Evolutionary conservation across 2,113 vertebrate genomes (phyloP).

Genomic region (Prionailurus bengalensis): DNA sequence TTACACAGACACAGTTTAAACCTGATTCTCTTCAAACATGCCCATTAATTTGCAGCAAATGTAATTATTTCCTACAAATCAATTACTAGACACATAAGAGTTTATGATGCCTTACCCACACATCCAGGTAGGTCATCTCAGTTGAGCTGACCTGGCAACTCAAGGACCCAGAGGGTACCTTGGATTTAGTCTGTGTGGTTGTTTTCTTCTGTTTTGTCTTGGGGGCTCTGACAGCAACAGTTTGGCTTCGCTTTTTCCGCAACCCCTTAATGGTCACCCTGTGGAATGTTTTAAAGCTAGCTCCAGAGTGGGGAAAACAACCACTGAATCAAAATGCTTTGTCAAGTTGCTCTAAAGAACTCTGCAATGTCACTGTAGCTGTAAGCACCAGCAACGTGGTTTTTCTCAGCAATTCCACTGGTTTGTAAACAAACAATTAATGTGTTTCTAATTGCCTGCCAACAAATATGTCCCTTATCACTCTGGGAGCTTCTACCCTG

Average conservation of each 20-base stretch:
- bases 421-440: constrained; percentile 79
- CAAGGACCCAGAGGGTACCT: neutral
- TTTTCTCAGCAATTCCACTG: constrained; percentile 67
- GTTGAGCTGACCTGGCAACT: neutral
- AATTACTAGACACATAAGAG: constrained; percentile 58
- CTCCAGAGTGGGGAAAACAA: constrained; percentile 23
- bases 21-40: constrained; percentile 63
- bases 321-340: constrained; percentile 51
- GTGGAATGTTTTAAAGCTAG: constrained; percentile 46
- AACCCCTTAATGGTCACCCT: constrained; percentile 49
- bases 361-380: constrained; percentile 41
- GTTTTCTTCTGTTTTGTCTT: constrained; percentile 50
- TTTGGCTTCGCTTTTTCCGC: constrained; percentile 44
- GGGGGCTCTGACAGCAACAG: neutral
- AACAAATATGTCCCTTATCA: constrained; percentile 77
- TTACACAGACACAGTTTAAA: constrained; percentile 76
- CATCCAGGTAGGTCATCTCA: constrained; percentile 39
- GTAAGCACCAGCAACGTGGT: constrained; percentile 64
- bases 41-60: constrained; percentile 69
- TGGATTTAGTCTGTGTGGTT: neutral
- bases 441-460: constrained; percentile 75
- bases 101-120: constrained; percentile 51
- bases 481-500: constrained; percentile 52
- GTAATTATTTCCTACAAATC: constrained; percentile 72
- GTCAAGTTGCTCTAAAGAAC: constrained; percentile 3